Evolutionary conservation across 2,113 vertebrate species (phyloP).

Genomic region (Thalassoma bifasciatum): DNA sequence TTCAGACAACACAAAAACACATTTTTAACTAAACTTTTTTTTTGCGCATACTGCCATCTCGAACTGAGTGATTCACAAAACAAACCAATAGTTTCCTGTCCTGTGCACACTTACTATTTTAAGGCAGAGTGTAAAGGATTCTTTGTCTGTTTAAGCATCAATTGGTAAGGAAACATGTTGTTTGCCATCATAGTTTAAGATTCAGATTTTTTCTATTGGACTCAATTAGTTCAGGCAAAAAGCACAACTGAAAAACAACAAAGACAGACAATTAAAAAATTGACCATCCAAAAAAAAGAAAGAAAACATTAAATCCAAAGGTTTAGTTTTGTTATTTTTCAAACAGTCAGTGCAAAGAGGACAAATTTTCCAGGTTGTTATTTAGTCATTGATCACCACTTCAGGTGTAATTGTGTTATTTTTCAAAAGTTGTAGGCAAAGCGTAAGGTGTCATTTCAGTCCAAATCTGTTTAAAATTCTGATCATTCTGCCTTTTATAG

Average conservation of each 20-base stretch:
- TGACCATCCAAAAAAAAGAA: too few relatives aligned
- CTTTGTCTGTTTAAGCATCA: neutral
- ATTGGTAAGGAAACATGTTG: neutral
- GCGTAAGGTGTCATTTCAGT: neutral
- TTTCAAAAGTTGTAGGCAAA: too few relatives aligned
- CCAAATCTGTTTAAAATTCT: neutral
- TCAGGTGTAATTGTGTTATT: too few relatives aligned
- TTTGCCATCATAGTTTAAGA: neutral
- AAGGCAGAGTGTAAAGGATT: neutral
- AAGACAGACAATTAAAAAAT: neutral
- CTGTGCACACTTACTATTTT: neutral
- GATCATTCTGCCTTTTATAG: neutral
- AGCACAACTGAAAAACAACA: neutral
- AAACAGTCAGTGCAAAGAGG: too few relatives aligned
- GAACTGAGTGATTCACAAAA: neutral
- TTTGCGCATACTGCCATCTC: neutral
- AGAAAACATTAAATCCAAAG: too few relatives aligned
- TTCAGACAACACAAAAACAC: conserved; percentile 4
- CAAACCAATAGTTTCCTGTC: neutral
- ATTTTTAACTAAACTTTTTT: neutral
- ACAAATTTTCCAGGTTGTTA: too few relatives aligned
- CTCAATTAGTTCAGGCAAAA: neutral
- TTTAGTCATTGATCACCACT: too few relatives aligned
- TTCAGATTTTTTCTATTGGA: neutral
- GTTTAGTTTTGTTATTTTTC: too few relatives aligned